Conservation (phyloP, 2,888 invertebrate species). For the Stenotaenia linearis region DNA sequence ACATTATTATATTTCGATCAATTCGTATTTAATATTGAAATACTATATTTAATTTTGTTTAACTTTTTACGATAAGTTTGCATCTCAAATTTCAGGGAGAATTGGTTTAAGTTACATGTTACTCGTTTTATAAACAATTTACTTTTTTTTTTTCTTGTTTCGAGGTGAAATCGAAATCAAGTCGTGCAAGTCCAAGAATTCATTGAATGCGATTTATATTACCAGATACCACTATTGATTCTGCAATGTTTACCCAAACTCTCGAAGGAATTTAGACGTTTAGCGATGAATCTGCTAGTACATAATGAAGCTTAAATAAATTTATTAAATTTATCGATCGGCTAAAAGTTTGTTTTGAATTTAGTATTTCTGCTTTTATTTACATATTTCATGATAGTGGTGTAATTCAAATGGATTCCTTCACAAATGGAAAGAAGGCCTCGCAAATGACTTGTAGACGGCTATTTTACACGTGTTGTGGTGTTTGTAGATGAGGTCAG, state of each 20-base stretch:
- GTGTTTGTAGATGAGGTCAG: background rate
- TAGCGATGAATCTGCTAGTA: background rate
- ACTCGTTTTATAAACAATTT: too few species aligned
- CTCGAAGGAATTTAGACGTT: background rate
- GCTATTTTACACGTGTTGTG: slow-evolving; percentile 1
- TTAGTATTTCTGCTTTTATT: background rate
- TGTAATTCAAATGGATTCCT: background rate
- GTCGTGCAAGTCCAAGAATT: too few species aligned
- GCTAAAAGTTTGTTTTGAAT: background rate
- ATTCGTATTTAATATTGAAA: too few species aligned
- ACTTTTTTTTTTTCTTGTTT: too few species aligned
- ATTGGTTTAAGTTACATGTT: too few species aligned
- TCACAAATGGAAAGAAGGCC: background rate
- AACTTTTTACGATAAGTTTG: too few species aligned
- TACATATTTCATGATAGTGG: background rate
- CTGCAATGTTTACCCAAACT: background rate
- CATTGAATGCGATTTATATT: too few species aligned
- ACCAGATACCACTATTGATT: background rate
- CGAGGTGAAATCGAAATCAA: too few species aligned
- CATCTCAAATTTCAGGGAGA: too few species aligned
- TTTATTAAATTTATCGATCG: background rate
- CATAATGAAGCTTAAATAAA: background rate
- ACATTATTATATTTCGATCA: too few species aligned
- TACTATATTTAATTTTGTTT: too few species aligned
- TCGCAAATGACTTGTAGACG: background rate